Percentiles rank a stretch among this genome's conserved stretches.
phyloP scores from a whole-genome alignment of 2,797 vertebrate genomes.

The Oryzias dopingdopingensis region DNA sequence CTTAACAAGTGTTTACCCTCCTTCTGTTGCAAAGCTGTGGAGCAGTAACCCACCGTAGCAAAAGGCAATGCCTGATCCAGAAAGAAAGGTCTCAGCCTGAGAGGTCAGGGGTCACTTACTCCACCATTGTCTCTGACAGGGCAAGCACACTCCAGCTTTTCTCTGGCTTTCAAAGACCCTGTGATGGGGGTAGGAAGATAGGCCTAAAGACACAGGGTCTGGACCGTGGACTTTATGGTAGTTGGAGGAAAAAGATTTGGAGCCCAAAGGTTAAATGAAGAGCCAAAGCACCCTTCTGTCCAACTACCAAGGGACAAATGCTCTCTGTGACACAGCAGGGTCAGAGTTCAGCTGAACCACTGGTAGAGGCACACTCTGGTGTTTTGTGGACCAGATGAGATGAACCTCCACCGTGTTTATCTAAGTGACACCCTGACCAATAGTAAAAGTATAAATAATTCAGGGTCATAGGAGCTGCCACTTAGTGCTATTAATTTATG shows the following conservation, averaged over 20 bases:
- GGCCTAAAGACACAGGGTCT: constrained; percentile 82
- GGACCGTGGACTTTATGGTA: constrained; percentile 78
- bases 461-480: constrained; percentile 67
- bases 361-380: constrained; percentile 78
- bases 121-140: constrained; percentile 80
- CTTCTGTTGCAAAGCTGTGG: constrained; percentile 74
- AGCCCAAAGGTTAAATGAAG: constrained; percentile 84
- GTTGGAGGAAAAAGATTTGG: constrained; percentile 68
- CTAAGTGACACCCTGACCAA: constrained; percentile 75
- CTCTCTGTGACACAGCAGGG: constrained; percentile 75
- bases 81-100: constrained; percentile 77
- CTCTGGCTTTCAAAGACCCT: constrained; percentile 79
- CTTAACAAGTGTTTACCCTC: constrained; percentile 78
- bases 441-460: constrained; percentile 78
- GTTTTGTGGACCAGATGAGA: constrained; percentile 82
- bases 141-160: constrained; percentile 86
- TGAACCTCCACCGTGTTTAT: constrained; percentile 84
- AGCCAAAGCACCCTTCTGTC: constrained; percentile 86
- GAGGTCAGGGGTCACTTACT: constrained; percentile 84
- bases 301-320: constrained; percentile 84
- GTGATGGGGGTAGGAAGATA: constrained; percentile 79
- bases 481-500: constrained; percentile 79
- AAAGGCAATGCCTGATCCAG: constrained; percentile 77
- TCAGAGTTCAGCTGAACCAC: constrained; percentile 78
- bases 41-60: constrained; percentile 78